Conservation (phyloP, 1,140 invertebrate genomes). For the Chelonus insularis region DNA sequence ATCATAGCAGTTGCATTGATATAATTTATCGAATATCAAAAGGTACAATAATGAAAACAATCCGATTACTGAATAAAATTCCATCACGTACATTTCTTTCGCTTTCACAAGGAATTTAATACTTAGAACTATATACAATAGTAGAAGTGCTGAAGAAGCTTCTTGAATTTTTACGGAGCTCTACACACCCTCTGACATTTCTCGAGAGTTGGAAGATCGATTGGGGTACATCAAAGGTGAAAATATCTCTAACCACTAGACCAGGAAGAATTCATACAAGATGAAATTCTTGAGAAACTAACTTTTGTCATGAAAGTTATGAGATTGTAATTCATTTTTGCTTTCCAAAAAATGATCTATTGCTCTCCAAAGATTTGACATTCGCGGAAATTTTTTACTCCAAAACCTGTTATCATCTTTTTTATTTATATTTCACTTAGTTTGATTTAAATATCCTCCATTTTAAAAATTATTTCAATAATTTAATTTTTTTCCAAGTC, state of each 20-base stretch:
- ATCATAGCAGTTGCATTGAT: neutral
- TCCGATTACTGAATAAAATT: neutral
- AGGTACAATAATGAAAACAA: constrained; percentile 20
- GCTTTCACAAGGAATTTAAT: constrained; percentile 13
- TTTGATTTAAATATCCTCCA: no score
- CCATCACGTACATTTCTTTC: neutral
- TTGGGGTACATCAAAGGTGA: constrained; percentile 7
- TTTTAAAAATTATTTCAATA: no score
- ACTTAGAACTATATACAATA: neutral
- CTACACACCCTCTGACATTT: constrained; percentile 5
- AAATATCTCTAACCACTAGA: neutral
- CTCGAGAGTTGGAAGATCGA: neutral
- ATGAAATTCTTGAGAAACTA: neutral
- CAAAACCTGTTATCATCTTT: neutral
- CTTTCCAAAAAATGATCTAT: neutral
- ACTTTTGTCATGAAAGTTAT: neutral
- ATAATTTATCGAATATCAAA: constrained; percentile 19
- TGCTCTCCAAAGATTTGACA: neutral
- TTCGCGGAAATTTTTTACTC: neutral
- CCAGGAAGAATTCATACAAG: neutral
- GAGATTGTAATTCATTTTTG: neutral
- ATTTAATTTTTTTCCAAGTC: no score
- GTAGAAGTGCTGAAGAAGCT: neutral
- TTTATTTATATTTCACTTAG: no score
- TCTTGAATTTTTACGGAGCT: neutral